Percentiles rank a stretch among this genome's conserved stretches.
These are phyloP conservation scores for Eriosoma lanigerum DNA, from an alignment of 1,140 invertebrate genomes.

Conservation along the genomic window DNA sequence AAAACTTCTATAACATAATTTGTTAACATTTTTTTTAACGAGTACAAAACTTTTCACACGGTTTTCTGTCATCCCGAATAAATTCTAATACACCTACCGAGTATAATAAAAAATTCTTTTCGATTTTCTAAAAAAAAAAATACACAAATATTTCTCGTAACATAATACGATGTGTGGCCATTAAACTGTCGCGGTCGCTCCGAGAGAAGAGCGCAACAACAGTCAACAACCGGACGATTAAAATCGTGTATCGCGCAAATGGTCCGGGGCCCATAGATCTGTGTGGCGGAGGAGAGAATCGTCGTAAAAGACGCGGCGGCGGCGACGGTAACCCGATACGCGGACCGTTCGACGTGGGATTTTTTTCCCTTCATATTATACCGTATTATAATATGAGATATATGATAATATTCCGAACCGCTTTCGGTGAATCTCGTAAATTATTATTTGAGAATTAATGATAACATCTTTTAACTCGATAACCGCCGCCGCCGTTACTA, in stretches of 20 bases:
- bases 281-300: neutral
- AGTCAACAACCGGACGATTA: slow-evolving; percentile 5
- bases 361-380: neutral
- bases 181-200: neutral
- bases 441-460: slow-evolving; percentile 25
- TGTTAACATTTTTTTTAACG: too few species aligned
- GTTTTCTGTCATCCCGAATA: neutral
- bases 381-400: neutral
- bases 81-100: too few species aligned
- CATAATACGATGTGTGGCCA: neutral
- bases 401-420: neutral
- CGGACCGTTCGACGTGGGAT: neutral
- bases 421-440: slow-evolving; percentile 11
- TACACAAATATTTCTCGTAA: neutral
- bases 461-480: slow-evolving; percentile 8
- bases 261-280: neutral
- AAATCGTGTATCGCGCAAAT: slow-evolving; percentile 26
- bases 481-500: neutral
- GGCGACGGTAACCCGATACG: slow-evolving; percentile 8
- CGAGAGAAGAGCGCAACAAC: too few species aligned
- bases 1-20: too few species aligned
- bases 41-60: too few species aligned
- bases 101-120: neutral
- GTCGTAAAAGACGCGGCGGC: slow-evolving; percentile 15
- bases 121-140: neutral